phyloP scores from a whole-genome alignment of 2,113 vertebrate genomes.

The Illadopsis cleaveri region DNA sequence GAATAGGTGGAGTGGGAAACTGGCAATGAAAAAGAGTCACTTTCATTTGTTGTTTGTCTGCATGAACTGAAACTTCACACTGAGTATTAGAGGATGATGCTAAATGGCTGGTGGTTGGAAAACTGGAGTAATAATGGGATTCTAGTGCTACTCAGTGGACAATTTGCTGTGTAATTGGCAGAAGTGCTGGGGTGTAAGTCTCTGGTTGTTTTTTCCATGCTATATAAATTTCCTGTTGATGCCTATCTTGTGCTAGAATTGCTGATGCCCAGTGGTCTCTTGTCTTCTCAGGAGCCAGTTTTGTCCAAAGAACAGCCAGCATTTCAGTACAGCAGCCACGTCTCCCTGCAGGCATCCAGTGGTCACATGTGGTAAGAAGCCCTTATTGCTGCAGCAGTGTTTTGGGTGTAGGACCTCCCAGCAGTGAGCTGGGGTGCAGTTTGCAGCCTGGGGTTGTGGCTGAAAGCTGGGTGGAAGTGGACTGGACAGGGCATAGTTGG shows the following conservation, averaged over 20 bases:
- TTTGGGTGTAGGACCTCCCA: not conserved
- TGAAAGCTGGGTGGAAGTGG: not conserved
- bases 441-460: not conserved
- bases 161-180: not conserved
- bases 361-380: conserved; percentile 95
- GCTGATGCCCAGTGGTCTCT: not conserved
- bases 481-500: not conserved
- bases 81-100: not conserved
- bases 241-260: not conserved
- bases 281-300: conserved; percentile 87
- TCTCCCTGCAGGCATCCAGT: conserved; percentile 95
- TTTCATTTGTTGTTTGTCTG: not conserved
- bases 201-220: not conserved
- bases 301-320: conserved; percentile 97
- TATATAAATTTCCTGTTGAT: not conserved
- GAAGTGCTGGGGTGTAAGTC: not conserved
- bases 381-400: not conserved
- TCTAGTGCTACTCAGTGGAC: not conserved
- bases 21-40: not conserved
- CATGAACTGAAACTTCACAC: not conserved
- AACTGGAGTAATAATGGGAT: not conserved
- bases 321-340: conserved; percentile 98
- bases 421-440: not conserved
- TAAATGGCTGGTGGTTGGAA: not conserved
- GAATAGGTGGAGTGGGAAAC: not conserved